Evolutionary conservation across 2,113 vertebrate species (phyloP), one percentile per base, ranked within the genome.

Genomic region (Plecotus auritus): DNA sequence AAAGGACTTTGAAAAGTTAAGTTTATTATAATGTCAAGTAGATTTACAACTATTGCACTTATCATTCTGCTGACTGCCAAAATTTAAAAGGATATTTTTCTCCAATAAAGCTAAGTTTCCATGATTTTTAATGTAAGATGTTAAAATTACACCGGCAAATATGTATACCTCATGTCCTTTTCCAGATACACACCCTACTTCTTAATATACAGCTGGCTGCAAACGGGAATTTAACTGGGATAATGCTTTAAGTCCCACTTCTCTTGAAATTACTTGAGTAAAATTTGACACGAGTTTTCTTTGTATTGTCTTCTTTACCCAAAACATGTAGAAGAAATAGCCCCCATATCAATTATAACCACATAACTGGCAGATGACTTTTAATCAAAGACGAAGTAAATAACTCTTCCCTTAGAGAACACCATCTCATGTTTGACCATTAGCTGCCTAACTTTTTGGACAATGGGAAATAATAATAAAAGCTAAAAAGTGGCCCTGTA

Each of bases 11-110:
- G 32, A 88, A 95, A 97, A 93, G 88, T 88, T 97, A 94, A 88
- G 88, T 96, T 97, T 96, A 96, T 96, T 97, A 85, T 35, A 64
- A 74, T 92, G 90, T 95, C 90, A 90, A 91, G 69, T 95, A 92
- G 92, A 96, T 96, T 83, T 76, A 96, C 73, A 96, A 89, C 85
- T 96, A 97, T 95, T 96, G 95, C 95, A 96, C 93, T 90, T 92
- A 90, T 30, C 77, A 92, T 67, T 95, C 92, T 96, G 94, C 47
- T 95, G 94, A 97, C 88, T 94, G 90, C 70, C 93, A 92, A 88
- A 76, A 83, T 80, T 81, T 80, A 93, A 88, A 67, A 95, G 51
- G 45, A 67, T 81, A 14, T 72, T 92, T 94, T 96, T 82, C 42
- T 83, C 54, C 90, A 95, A 56, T 77, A 90, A 88, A 78, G 67